Percentiles rank a stretch among this genome's conserved stretches.
Conservation (phyloP, 2,888 invertebrate genomes). For the Muscina levida region DNA sequence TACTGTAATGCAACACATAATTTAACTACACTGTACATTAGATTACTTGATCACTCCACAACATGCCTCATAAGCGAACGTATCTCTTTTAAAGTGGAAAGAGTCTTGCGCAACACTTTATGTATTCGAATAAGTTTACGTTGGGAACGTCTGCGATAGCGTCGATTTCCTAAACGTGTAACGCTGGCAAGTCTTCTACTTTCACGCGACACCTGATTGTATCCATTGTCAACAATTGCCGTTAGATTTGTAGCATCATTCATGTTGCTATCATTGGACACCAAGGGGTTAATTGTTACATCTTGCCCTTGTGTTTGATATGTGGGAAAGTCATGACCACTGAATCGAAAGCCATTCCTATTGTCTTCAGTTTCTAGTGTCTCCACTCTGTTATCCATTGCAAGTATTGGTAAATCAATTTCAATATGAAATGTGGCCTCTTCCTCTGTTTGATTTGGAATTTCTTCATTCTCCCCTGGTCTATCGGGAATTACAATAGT, state of each 20-base stretch:
- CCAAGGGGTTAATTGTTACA: too few relatives aligned
- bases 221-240: neutral
- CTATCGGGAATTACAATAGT: neutral
- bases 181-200: neutral
- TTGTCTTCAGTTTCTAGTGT: neutral
- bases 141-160: neutral
- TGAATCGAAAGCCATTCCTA: neutral
- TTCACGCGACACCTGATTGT: neutral
- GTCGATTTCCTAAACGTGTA: neutral
- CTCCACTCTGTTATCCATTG: neutral
- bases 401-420: neutral
- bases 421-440: neutral
- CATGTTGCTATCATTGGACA: too few relatives aligned
- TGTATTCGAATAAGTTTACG: conserved; percentile 27
- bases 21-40: too few relatives aligned
- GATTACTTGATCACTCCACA: conserved; percentile 16
- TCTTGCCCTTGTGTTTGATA: too few relatives aligned
- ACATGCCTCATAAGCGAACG: conserved; percentile 38
- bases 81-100: neutral
- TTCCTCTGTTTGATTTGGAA: conserved; percentile 26
- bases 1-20: too few relatives aligned
- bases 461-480: conserved; percentile 17
- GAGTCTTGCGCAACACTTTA: conserved; percentile 38
- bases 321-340: too few relatives aligned
- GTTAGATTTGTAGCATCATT: too few relatives aligned